Base-by-base conservation (phyloP, 2,113 vertebrate species). In the Sinocyclocheilus grahami region DNA sequence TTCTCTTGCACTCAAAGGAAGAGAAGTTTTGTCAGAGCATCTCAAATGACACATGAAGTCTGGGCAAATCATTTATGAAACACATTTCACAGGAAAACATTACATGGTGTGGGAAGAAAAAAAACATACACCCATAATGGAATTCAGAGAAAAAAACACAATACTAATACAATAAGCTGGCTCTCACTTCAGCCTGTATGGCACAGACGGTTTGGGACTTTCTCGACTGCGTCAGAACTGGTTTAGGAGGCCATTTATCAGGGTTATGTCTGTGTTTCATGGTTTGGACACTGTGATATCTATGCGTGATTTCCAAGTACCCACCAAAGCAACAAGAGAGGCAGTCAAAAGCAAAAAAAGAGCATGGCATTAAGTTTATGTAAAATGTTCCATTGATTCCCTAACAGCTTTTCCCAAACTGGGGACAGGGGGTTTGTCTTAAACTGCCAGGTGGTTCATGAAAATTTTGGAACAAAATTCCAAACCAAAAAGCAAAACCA, bases 171-270 rank as follows among this genome's bases (percentile, higher is more conserved):
- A 86, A 83, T 84, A 86, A 83, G 72, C 67, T 82, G 86, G 83
- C 85, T 80, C 77, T 87, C 51, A 81, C 82, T 84, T 72, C 77
- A 67, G 78, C 62, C 85, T 67, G 79, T 76, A 74, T 81, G 84
- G 87, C 86, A 92, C 87, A 80, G 86, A 87, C 72, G 65, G 75
- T 89, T 75, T 77, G 77, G 81, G 86, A 65, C 46, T 84, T 92
- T 89, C 87, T 87, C 86, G 65, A 86, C 74, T 51, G 79, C 88
- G 91, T 93, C 92, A 93, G 55, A 78, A 78, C 11, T 24, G 78
- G 87, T 93, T 93, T 92, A 58, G 76, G 86, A 93, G 90, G 39
- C 82, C 82, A 93, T 95, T 94, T 91, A 87, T 94, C 92, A 92
- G 85, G 86, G 89, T 89, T 91, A 89, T 91, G 87, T 89, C 87